Base-by-base conservation (phyloP, 1,140 invertebrate species). In the Brachystomella parvula region DNA sequence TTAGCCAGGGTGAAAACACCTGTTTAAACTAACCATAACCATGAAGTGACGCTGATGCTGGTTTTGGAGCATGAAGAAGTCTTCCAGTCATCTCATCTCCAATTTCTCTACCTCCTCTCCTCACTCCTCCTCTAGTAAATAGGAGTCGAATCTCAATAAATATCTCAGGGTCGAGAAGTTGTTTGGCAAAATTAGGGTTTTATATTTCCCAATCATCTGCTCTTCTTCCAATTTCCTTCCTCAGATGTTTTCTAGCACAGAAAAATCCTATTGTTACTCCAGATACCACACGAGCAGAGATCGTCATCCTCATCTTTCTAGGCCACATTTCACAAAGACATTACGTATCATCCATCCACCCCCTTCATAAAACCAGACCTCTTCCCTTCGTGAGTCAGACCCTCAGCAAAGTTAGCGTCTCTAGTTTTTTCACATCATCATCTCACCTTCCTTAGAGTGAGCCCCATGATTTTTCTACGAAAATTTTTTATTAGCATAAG, bases 151-250 rank as follows among this genome's bases (percentile, higher is more conserved):
- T 53, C 49, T 53, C 49, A 53, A 24, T 53, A 24, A 19, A 24
- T n/a, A 53, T 53, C 49, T 53, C 49, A 53, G 49, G 49, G 49
- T 53, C 49, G 49, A 53, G 49, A 53, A 53, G 49, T 24, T 15
- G 39, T 44, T 53, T 53, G 12, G 49, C 49, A 53, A 53, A 53
- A 53, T 53, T 6, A 3, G 9, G 49, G 49, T 53, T 19, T 53
- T 15, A 24, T 15, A 53, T 53, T 53, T 53, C 49, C 49, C 12
- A 53, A 24, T 9, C 39, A n/a, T 53, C 49, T 53, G 49, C 24
- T 53, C 39, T 19, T 53, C 9, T 53, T 53, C 49, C 6, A 53
- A 53, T 53, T 53, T 24, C 24, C 19, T 39, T 39, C 19, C 6
- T 39, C 35, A n/a, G n/a, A n/a, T n/a, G n/a, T n/a, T n/a, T n/a